phyloP scores from a whole-genome alignment of 2,888 invertebrate species.

The Hybos culiciformis region DNA sequence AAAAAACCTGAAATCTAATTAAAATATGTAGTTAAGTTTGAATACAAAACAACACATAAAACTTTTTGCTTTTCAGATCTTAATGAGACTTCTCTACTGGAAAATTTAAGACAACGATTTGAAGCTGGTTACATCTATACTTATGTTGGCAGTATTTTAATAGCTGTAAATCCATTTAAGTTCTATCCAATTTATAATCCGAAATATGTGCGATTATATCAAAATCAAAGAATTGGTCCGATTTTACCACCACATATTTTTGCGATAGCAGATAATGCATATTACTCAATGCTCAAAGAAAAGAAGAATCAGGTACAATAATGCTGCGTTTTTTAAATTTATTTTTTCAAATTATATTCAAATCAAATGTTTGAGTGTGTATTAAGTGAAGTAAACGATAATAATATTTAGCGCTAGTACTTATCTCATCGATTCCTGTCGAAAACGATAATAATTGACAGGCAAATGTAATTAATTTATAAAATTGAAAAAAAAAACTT shows the following conservation, averaged over 20 bases:
- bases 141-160: slow-evolving; percentile 88
- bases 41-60: too few relatives aligned
- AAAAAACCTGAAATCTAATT: background rate
- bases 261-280: slow-evolving; percentile 88
- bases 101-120: slow-evolving; percentile 80
- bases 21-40: background rate
- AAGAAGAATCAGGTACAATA: slow-evolving; percentile 58
- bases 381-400: too few relatives aligned
- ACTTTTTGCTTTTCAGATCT: slow-evolving; percentile 43
- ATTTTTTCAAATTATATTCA: too few relatives aligned
- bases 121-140: slow-evolving; percentile 89
- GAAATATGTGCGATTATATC: slow-evolving; percentile 90
- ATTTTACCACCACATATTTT: slow-evolving; percentile 94
- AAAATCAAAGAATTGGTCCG: slow-evolving; percentile 78
- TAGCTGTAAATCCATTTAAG: slow-evolving; percentile 87
- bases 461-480: too few relatives aligned
- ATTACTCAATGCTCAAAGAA: slow-evolving; percentile 86
- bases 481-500: too few relatives aligned
- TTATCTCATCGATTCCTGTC: too few relatives aligned
- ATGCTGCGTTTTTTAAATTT: too few relatives aligned
- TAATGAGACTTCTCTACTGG: slow-evolving; percentile 83
- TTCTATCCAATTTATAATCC: slow-evolving; percentile 97
- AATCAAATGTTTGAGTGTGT: too few relatives aligned
- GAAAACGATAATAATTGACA: too few relatives aligned
- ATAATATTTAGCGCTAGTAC: too few relatives aligned